Evolutionary conservation across 2,888 invertebrate species (phyloP).

Genomic region (Lithophane socia): DNA sequence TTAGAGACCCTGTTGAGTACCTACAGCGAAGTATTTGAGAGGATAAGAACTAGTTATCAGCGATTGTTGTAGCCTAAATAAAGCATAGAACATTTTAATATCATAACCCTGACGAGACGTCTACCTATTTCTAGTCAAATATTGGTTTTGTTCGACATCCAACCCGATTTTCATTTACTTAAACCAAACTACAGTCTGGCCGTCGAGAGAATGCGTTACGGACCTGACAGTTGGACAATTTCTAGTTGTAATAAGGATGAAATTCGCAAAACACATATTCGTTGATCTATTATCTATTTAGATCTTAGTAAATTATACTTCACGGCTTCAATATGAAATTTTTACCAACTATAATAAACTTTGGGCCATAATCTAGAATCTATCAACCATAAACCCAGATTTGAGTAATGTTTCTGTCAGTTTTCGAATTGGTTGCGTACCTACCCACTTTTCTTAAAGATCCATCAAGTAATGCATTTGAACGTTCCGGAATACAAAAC

Average conservation of each 20-base stretch:
- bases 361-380: background rate
- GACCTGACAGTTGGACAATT: no score
- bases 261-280: no score
- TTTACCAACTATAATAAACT: background rate
- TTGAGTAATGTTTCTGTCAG: background rate
- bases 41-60: background rate
- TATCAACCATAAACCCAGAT: background rate
- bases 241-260: no score
- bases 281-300: background rate
- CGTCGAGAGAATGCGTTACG: no score
- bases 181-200: background rate
- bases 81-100: slow-evolving; percentile 3
- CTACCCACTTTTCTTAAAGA: slow-evolving; percentile 7
- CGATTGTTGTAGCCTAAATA: background rate
- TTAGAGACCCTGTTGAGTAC: background rate
- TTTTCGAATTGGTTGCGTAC: background rate
- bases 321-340: background rate
- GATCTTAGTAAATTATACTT: background rate
- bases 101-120: background rate
- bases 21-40: background rate
- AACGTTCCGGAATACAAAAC: slow-evolving; percentile 5
- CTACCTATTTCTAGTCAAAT: slow-evolving; percentile 16
- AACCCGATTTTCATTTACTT: background rate
- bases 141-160: slow-evolving; percentile 24
- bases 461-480: slow-evolving; percentile 21